Evolutionary conservation across 1,140 invertebrate genomes (phyloP), one percentile per base, ranked within the genome.

Genomic region (Microplitis demolitor): DNA sequence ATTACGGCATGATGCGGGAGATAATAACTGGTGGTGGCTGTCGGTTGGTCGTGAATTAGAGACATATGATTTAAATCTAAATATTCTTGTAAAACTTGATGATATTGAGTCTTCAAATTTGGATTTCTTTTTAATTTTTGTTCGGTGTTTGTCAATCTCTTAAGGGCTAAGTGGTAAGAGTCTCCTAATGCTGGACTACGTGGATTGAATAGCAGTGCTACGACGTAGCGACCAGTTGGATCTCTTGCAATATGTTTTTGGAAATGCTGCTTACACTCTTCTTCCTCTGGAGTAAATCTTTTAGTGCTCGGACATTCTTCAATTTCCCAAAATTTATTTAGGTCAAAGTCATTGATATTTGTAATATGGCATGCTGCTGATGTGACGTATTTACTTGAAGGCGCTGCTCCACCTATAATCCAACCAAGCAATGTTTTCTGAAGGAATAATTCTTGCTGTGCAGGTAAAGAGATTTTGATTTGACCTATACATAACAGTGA

Each of bases 201-300:
- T 0, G 75, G 35, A 69, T 81, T 82, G n/a, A 83, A 78, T 9
- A 76, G 78, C 34, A 82, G 60, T 13, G 34, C 53, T 0, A 83
- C 79, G 14, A 73, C 61, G 35, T 79, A 81, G 53, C 75, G 39
- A 14, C 80, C 82, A 14, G 74, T 35, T 11, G 24, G 9, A 58
- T 74, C 66, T 9, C 78, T 71, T 13, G 35, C 60, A 5, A 73
- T 69, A 66, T 68, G 77, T 54, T 79, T 56, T 5, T 33, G 16
- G 69, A 78, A 82, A 50, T 78, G 71, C 50, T 75, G 24, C 73
- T 81, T 76, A 66, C 77, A 79, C 45, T n/a, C 6, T 51, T 50
- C 37, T 37, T 84, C 0, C 71, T 53, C 11, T 53, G 35, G 9
- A 4, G 45, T 34, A 8, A n/a, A n/a, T 35, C 6, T 2, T 37